Evolutionary conservation across 2,797 vertebrate species (phyloP).

Genomic region (Aeoliscus strigatus): DNA sequence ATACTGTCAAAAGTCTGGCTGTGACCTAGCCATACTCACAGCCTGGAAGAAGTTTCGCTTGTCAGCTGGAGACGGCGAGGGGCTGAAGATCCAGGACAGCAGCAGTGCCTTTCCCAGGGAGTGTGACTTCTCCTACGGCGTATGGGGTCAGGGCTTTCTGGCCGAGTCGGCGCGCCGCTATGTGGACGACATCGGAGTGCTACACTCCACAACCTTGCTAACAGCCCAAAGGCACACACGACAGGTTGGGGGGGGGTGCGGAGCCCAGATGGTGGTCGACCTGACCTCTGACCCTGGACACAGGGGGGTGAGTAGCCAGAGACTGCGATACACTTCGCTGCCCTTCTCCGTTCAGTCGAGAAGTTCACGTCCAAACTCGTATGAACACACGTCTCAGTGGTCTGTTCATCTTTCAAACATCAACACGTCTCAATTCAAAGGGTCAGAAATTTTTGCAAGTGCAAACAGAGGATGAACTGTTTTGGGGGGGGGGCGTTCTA

Average conservation of each 20-base stretch:
- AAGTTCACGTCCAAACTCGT: too few species aligned
- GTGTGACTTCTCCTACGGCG: constrained; percentile 76
- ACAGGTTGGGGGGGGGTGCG: constrained; percentile 41
- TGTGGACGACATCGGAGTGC: constrained; percentile 85
- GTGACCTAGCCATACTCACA: constrained; percentile 84
- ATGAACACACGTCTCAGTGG: too few species aligned
- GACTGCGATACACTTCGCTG: too few species aligned
- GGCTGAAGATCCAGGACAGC: constrained; percentile 55
- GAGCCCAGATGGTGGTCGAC: constrained; percentile 53
- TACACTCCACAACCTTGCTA: constrained; percentile 81
- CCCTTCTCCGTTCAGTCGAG: too few species aligned
- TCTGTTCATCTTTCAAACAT: too few species aligned
- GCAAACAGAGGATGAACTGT: too few species aligned
- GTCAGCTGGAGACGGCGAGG: constrained; percentile 37
- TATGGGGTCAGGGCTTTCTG: constrained; percentile 84
- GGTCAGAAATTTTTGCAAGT: too few species aligned
- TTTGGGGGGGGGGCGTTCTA: too few species aligned
- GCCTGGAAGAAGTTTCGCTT: constrained; percentile 78
- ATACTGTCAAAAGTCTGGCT: constrained; percentile 85
- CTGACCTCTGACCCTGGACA: constrained; percentile 51
- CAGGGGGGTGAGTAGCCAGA: constrained; percentile 62
- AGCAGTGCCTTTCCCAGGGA: constrained; percentile 52
- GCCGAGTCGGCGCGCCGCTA: constrained; percentile 82
- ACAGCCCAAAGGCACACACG: constrained; percentile 73
- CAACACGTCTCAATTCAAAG: too few species aligned